Percentiles rank a stretch among this genome's conserved stretches.
Conservation (phyloP, 2,888 invertebrate genomes). For the Agrochola macilenta region DNA sequence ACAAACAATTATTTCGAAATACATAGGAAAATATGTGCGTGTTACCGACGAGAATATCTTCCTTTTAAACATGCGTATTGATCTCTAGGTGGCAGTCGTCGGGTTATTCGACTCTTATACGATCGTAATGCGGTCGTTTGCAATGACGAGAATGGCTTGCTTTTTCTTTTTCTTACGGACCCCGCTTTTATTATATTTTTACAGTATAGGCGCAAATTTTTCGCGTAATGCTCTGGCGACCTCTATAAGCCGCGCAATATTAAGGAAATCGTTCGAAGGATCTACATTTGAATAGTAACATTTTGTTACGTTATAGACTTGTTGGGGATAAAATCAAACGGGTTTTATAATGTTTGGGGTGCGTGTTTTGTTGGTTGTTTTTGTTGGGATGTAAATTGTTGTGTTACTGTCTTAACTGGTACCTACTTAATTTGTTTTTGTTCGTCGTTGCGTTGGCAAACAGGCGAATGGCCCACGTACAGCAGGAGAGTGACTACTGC, state of each 20-base stretch:
- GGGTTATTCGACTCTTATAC: constrained; percentile 65
- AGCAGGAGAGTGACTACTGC: background rate
- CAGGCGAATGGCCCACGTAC: too few relatives aligned
- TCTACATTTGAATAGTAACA: constrained; percentile 71
- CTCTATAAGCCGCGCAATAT: constrained; percentile 74
- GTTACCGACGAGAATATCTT: constrained; percentile 56
- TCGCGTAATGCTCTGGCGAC: constrained; percentile 69
- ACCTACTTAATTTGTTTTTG: background rate
- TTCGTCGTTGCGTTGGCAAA: background rate
- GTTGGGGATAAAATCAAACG: constrained; percentile 63
- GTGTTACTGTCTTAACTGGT: background rate
- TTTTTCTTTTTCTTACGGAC: constrained; percentile 69
- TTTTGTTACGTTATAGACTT: constrained; percentile 60
- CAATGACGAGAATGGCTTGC: constrained; percentile 70
- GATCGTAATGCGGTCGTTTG: constrained; percentile 69
- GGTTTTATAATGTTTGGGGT: constrained; percentile 48
- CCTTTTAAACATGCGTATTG: constrained; percentile 66
- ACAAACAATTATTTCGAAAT: constrained; percentile 13
- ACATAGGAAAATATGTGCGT: constrained; percentile 33
- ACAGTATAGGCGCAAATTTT: constrained; percentile 71
- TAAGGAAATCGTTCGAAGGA: constrained; percentile 67
- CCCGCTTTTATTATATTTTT: constrained; percentile 72
- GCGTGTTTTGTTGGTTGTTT: constrained; percentile 27
- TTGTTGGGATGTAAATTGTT: constrained; percentile 14
- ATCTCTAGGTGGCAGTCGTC: constrained; percentile 65